Evolutionary conservation across 2,797 vertebrate genomes (phyloP), one percentile per base, ranked within the genome.

Genomic region (Cyclopterus lumpus): DNA sequence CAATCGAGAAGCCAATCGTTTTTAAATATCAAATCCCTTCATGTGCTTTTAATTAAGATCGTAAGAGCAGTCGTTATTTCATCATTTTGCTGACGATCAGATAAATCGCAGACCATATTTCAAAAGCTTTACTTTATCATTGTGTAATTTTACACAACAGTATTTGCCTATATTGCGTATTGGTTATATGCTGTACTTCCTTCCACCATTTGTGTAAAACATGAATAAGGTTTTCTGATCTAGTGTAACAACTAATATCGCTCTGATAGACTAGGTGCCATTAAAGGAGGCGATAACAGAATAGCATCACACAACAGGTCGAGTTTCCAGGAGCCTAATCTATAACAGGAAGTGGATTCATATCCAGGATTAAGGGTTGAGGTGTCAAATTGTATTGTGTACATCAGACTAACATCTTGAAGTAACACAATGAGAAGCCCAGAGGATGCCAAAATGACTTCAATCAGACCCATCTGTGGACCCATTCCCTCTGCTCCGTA

Each of bases 401-500:
- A 32, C 5, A 40, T 8, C 57, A 42, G n/a, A 18, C 1, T 34
- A 46, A 18, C 15, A 22, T 63, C 14, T 40, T 8, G 4, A 63
- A 24, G 20, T 24, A 44, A 42, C 20, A 22, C 30, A 18, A 74
- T 48, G 53, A 68, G 11, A 46, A 63, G 32, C 38, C 20, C 10
- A 62, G 4, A 64, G 16, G 54, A 42, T 15, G 18, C 32, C 34
- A 7, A 34, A 69, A 11, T n/a, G 4, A 18, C 2, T 9, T 24
- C 10, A n/a, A 20, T 53, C 34, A n/a, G 16, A 55, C 36, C 10
- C 20, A 14, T 42, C 10, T 42, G 22, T n/a, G 8, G 60, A 1
- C 20, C 53, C 6, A 44, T 57, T 67, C 1, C 3, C 5, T 57
- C 34, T 73, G 20, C 8, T 63, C 74, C 81, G 26, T 57, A 96